A percentile compares a stretch with the other conserved stretches of the same genome.
Evolutionary conservation across 2,797 vertebrate species (phyloP).

Genomic region (Hydrophis major): DNA sequence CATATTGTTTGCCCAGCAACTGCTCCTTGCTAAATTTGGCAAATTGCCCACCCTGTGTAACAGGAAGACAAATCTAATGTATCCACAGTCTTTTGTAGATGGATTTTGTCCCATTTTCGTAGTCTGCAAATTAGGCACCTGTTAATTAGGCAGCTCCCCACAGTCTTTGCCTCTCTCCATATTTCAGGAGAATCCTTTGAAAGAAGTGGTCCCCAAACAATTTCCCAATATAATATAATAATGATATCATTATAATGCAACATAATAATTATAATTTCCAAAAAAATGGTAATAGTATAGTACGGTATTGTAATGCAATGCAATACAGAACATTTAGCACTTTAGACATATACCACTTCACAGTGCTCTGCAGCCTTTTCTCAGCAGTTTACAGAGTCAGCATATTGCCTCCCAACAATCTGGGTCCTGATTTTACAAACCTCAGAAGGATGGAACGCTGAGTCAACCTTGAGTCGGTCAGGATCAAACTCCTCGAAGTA

Average conservation of each 20-base stretch:
- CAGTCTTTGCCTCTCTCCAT: neutral
- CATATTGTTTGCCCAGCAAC: neutral
- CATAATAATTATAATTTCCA: too few relatives aligned
- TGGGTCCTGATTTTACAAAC: too few relatives aligned
- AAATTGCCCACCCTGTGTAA: neutral
- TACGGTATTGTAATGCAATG: too few relatives aligned
- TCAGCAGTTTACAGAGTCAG: too few relatives aligned
- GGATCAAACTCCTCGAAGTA: too few relatives aligned
- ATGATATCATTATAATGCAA: too few relatives aligned
- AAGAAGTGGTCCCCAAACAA: neutral
- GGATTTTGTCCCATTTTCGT: neutral
- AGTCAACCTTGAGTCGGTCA: too few relatives aligned
- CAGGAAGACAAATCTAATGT: neutral
- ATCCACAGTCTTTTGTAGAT: neutral
- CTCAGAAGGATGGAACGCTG: too few relatives aligned
- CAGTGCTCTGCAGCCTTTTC: too few relatives aligned
- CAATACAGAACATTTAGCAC: neutral
- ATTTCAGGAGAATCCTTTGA: neutral
- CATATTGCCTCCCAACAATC: too few relatives aligned
- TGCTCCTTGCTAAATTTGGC: neutral
- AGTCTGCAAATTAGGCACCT: neutral
- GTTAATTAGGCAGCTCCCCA: neutral
- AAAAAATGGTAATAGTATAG: too few relatives aligned
- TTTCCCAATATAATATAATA: neutral
- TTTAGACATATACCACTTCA: too few relatives aligned